These are phyloP conservation scores for Alviniconcha marisindica DNA, from an alignment of 1,140 invertebrate species.

Conservation along the genomic window DNA sequence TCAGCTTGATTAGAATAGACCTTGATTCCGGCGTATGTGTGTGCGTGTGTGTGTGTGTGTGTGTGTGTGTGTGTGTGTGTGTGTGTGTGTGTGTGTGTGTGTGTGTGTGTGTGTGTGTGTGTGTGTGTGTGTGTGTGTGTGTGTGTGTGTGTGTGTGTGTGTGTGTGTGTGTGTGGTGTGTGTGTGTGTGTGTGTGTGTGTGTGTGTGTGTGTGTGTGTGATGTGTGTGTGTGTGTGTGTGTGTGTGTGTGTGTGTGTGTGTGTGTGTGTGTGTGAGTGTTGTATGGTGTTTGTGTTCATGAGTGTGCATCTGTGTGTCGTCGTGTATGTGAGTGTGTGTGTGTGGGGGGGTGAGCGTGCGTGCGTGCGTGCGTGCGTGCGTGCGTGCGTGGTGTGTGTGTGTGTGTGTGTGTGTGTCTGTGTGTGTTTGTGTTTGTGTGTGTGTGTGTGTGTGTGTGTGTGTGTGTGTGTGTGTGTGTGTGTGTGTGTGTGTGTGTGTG, in stretches of 20 bases:
- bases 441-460: too few species aligned
- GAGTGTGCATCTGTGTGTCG: neutral
- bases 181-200: conserved; percentile 25
- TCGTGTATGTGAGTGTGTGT: neutral
- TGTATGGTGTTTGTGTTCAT: neutral
- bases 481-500: too few species aligned
- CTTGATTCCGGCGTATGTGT: neutral
- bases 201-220: conserved; percentile 35
- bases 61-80: too few species aligned
- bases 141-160: neutral
- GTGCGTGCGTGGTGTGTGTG: too few species aligned
- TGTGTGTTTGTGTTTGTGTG: too few species aligned
- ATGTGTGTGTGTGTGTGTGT: conserved; percentile 29
- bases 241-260: neutral
- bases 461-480: too few species aligned
- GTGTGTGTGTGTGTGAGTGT: neutral
- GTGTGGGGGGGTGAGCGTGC: too few species aligned
- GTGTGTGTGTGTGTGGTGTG: neutral
- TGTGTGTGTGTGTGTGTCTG: too few species aligned
- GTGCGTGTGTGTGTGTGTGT: neutral
- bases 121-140: neutral
- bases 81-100: too few species aligned
- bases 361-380: too few species aligned
- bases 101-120: too few species aligned
- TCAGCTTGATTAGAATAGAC: neutral